These are phyloP conservation scores for Grallaria varia DNA, from an alignment of 2,113 vertebrate species.

Conservation along the genomic window DNA sequence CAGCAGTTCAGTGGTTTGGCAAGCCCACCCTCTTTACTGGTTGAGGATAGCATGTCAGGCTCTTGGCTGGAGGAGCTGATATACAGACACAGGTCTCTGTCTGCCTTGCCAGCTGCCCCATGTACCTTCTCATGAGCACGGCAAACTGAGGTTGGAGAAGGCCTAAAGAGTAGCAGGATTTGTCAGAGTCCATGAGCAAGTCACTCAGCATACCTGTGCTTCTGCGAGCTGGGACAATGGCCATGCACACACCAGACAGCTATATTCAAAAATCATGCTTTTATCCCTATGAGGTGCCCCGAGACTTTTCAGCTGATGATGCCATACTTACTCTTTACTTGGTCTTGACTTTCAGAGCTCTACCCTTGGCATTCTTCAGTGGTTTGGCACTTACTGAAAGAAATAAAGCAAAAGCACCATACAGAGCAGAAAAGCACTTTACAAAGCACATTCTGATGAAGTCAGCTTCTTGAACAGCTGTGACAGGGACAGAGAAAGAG, in stretches of 20 bases:
- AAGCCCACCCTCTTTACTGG: neutral
- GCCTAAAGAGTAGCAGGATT: neutral
- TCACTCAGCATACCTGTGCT: neutral
- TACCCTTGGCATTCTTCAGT: constrained; percentile 36
- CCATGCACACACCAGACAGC: neutral
- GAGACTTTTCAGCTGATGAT: constrained; percentile 17
- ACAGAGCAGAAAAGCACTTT: constrained; percentile 32
- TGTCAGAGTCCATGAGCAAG: neutral
- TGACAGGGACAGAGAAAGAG: neutral
- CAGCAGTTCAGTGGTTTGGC: neutral
- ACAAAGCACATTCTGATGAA: constrained; percentile 39
- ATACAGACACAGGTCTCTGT: neutral
- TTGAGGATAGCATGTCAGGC: neutral
- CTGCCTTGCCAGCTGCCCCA: neutral
- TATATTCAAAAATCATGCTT: neutral
- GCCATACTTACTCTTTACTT: neutral
- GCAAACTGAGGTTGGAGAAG: neutral
- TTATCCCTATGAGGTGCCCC: neutral
- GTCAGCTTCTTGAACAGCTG: constrained; percentile 43
- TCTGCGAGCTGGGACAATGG: neutral
- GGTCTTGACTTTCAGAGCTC: constrained; percentile 26
- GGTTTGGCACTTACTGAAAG: constrained; percentile 34
- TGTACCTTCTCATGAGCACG: neutral
- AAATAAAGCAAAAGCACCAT: constrained; percentile 6
- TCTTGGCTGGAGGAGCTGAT: neutral